phyloP scores from a whole-genome alignment of 2,797 vertebrate genomes.

The Eutrigla gurnardus region DNA sequence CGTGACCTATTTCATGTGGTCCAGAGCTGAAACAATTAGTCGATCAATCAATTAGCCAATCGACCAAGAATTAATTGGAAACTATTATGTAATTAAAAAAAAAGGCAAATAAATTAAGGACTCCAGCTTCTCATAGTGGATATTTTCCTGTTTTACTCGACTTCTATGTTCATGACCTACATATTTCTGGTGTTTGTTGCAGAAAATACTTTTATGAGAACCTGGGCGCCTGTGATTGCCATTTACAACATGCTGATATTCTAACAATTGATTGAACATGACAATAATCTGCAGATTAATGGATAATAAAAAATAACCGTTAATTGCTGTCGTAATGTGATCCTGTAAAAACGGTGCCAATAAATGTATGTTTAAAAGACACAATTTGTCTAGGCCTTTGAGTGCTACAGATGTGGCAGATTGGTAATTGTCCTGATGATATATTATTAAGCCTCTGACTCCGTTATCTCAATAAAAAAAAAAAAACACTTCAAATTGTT shows the following conservation, averaged over 20 bases:
- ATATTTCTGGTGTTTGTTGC: not conserved
- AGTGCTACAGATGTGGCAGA: not conserved
- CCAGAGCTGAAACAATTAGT: not conserved
- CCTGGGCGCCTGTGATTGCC: not conserved
- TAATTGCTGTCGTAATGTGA: not conserved
- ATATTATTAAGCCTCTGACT: not conserved
- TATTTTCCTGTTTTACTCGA: not conserved
- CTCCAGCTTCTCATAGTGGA: not conserved
- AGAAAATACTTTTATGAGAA: not conserved
- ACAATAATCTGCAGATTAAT: not conserved
- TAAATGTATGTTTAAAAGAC: not conserved
- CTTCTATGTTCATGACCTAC: not conserved
- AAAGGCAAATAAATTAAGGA: not conserved
- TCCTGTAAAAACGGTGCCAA: not conserved
- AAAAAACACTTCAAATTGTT: conserved; percentile 10
- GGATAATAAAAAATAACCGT: not conserved
- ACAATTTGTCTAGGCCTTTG: not conserved
- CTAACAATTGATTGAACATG: not conserved
- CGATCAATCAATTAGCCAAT: not conserved
- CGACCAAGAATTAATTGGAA: not conserved
- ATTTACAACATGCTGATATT: not conserved
- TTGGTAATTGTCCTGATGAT: not conserved
- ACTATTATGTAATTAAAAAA: not conserved
- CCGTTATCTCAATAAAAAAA: not conserved
- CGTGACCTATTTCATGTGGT: not conserved